Evolutionary conservation across 1,140 invertebrate genomes (phyloP).

Genomic region (Schlechtendalia chinensis): DNA sequence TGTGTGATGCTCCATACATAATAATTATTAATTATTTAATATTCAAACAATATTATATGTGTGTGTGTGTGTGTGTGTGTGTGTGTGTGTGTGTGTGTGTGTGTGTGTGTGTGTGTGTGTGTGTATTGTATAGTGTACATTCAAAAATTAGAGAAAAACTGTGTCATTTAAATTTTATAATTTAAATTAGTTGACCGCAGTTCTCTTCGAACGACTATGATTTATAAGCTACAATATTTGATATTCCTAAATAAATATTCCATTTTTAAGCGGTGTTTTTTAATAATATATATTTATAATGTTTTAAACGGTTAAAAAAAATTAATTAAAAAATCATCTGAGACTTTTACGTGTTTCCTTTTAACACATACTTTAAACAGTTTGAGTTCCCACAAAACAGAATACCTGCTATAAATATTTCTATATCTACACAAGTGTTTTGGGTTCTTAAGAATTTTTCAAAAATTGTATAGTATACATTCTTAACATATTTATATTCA

Average conservation of each 20-base stretch:
- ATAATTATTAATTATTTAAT: constrained; percentile 29
- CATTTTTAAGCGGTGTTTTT: background rate
- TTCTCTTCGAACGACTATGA: background rate
- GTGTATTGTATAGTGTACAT: background rate
- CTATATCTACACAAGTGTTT: too few species aligned
- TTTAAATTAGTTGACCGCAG: background rate
- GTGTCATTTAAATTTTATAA: background rate
- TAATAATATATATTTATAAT: background rate
- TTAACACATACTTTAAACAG: background rate
- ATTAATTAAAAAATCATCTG: background rate
- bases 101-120: too few species aligned
- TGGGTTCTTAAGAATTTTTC: too few species aligned
- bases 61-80: too few species aligned
- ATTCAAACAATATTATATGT: background rate
- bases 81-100: too few species aligned
- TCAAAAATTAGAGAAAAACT: background rate
- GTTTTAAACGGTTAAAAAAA: background rate
- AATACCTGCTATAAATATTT: too few species aligned
- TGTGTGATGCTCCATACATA: background rate
- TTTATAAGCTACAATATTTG: background rate
- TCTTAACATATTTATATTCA: too few species aligned
- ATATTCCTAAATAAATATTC: background rate
- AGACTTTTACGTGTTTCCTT: background rate
- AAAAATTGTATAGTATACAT: too few species aligned
- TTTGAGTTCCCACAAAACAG: background rate